Base-by-base conservation (phyloP, 2,113 vertebrate genomes). In the Oncorhynchus masou region DNA sequence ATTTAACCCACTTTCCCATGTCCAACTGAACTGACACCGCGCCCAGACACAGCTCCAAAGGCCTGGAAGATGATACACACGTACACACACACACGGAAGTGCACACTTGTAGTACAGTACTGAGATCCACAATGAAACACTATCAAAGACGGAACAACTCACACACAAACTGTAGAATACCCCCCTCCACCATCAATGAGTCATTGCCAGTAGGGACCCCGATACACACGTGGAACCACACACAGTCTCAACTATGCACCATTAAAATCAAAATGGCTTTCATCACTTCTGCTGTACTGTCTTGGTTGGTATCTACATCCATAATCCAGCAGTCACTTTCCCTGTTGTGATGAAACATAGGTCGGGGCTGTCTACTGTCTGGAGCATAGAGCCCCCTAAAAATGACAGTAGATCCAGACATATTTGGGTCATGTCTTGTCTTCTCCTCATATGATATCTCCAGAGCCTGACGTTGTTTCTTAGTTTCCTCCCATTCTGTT, bases 1-100 rank as follows among this genome's bases (percentile, higher is more conserved):
- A 90, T 90, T 87, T 90, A 85, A 88, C 87, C 90, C 87, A 90
- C 81, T 87, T 89, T 86, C 83, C 78, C 78, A 77, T 78, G 77
- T 85, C 75, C 25, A 60, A 68, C 66, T 68, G 64, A 27, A 75
- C 69, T 70, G 75, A 73, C 82, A 78, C 74, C 29, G 29, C 72
- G 8, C 77, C 29, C 13, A 31, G 31, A 68, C 51, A 68, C 29
- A 39, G 22, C 9, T 24, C 60, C 24, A 82, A 73, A 11, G 34
- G 34, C 34, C 34, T 24, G 29, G 45, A 48, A 15, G n/a, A 2
- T 13, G 1, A 45, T 11, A 15, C 68, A 68, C 67, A n/a, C n/a
- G n/a, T n/a, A n/a, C n/a, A 27, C 27, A n/a, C n/a, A 27, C 27
- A 39, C 27, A 68, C 11, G 9, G 31, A 34, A 19, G 15, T 45